A percentile compares a stretch with the other conserved stretches of the same genome.
Evolutionary conservation across 2,888 invertebrate species (phyloP).

Genomic region (Ophion obscuratus): DNA sequence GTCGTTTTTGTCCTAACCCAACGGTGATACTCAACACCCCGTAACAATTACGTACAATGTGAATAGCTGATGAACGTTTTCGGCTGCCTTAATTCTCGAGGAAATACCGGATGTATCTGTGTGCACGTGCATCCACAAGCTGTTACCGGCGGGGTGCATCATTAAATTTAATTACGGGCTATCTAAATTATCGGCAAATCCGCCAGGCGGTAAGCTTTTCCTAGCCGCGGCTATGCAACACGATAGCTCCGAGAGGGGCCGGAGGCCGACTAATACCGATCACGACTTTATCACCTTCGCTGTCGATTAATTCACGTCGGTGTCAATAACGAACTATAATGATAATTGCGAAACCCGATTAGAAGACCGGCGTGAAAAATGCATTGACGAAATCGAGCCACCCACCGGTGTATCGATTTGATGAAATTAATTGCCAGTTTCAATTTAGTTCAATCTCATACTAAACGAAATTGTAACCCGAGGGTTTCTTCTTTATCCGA

Average conservation of each 20-base stretch:
- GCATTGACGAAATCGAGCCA: too few species aligned
- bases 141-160: slow-evolving; percentile 66
- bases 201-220: slow-evolving; percentile 52
- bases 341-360: background rate
- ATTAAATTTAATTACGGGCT: slow-evolving; percentile 76
- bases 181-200: slow-evolving; percentile 74
- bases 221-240: slow-evolving; percentile 40
- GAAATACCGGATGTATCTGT: slow-evolving; percentile 19
- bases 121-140: slow-evolving; percentile 10
- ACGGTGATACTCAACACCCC: slow-evolving; percentile 9
- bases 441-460: background rate
- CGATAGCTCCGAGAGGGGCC: slow-evolving; percentile 37
- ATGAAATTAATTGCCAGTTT: background rate
- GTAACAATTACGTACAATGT: slow-evolving; percentile 4
- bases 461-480: background rate
- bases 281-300: slow-evolving; percentile 27
- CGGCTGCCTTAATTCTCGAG: slow-evolving; percentile 45
- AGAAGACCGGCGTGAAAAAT: background rate
- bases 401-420: background rate
- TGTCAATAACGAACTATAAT: slow-evolving; percentile 7
- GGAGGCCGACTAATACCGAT: slow-evolving; percentile 29
- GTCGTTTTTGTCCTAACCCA: slow-evolving; percentile 12
- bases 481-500: background rate
- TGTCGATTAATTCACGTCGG: background rate
- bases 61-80: slow-evolving; percentile 45